Evolutionary conservation across 2,113 vertebrate species (phyloP).

Genomic region (Otis tarda): DNA sequence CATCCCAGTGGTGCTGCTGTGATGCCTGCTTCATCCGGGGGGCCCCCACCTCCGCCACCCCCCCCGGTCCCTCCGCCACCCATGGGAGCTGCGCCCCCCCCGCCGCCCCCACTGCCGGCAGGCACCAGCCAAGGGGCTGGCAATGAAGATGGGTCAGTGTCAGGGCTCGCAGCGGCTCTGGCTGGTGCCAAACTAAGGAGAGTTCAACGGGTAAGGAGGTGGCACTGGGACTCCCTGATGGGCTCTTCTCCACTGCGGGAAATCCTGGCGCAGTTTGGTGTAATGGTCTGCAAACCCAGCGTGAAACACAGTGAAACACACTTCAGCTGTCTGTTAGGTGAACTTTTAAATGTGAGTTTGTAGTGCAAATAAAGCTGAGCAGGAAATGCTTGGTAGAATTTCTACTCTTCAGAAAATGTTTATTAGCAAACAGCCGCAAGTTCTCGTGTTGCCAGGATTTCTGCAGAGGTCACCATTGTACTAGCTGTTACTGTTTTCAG

Average conservation of each 20-base stretch:
- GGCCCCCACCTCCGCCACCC: slow-evolving; percentile 90
- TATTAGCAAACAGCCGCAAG: neutral
- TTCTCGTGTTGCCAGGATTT: neutral
- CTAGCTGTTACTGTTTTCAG: neutral
- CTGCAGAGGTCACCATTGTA: neutral
- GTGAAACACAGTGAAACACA: neutral
- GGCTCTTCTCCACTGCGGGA: neutral
- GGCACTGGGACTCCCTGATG: rapidly evolving
- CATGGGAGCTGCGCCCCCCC: slow-evolving; percentile 81
- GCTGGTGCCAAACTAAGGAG: slow-evolving; percentile 97
- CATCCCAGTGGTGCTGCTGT: slow-evolving; percentile 82
- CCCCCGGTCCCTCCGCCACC: slow-evolving; percentile 89
- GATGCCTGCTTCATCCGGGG: slow-evolving; percentile 77
- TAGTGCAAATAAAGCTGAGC: neutral
- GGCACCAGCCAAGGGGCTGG: slow-evolving; percentile 77
- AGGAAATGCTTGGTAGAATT: neutral
- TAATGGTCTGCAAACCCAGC: neutral
- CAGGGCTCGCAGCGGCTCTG: slow-evolving; percentile 93
- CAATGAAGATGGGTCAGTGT: slow-evolving; percentile 82
- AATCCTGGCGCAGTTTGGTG: neutral
- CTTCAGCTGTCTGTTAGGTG: neutral
- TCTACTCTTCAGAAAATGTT: neutral
- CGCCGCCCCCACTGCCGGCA: slow-evolving; percentile 86
- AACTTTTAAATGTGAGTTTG: neutral
- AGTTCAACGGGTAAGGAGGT: slow-evolving; percentile 88